These are phyloP conservation scores for Xestia rhomboidea DNA, from an alignment of 2,888 invertebrate genomes.

Conservation along the genomic window DNA sequence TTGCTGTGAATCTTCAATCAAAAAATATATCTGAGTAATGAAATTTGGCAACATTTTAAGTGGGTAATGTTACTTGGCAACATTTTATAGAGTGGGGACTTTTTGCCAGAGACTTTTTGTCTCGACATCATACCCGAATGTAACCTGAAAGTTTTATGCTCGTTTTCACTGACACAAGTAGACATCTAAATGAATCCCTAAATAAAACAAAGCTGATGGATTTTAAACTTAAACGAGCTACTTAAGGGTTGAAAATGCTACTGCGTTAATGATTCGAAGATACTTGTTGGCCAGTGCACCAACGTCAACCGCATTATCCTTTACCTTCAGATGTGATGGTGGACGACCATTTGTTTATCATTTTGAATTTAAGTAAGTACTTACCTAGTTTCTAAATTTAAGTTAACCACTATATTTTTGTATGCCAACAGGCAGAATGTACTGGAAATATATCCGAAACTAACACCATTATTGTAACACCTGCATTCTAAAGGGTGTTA, in stretches of 20 bases:
- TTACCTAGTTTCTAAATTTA: too few relatives aligned
- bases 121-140: not conserved
- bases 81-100: not conserved
- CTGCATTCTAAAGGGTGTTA: too few relatives aligned
- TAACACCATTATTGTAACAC: too few relatives aligned
- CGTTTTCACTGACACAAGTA: not conserved
- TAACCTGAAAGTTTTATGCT: not conserved
- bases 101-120: not conserved
- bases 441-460: too few relatives aligned
- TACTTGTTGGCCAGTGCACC: not conserved
- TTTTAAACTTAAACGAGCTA: not conserved
- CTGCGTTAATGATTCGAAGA: not conserved
- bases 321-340: not conserved
- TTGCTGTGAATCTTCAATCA: slow-evolving; percentile 65
- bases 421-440: too few relatives aligned
- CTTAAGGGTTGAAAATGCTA: not conserved
- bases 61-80: not conserved
- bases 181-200: not conserved
- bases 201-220: not conserved
- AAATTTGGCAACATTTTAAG: not conserved
- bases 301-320: not conserved
- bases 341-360: not conserved
- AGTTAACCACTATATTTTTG: too few relatives aligned
- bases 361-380: too few relatives aligned
- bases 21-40: slow-evolving; percentile 17